Conservation (phyloP, 2,888 invertebrate species). For the Calliopum simillimum region DNA sequence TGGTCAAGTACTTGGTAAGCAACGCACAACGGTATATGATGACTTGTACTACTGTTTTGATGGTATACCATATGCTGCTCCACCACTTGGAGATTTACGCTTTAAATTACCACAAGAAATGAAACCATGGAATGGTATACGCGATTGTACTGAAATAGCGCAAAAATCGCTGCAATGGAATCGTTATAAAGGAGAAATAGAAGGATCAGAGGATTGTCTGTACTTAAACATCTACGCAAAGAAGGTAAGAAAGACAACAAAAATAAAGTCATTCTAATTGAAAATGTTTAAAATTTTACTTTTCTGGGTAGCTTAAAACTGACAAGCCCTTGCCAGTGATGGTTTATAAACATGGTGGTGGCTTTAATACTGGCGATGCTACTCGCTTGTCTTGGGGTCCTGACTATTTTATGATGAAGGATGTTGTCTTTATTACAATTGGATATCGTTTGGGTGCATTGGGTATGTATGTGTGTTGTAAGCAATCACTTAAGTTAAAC, state of each 20-base stretch:
- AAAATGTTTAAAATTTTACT: not conserved
- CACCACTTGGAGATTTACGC: constrained; percentile 61
- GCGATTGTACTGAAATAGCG: constrained; percentile 63
- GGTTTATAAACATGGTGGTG: constrained; percentile 68
- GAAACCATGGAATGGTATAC: constrained; percentile 65
- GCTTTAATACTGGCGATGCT: constrained; percentile 62
- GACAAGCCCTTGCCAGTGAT: constrained; percentile 55
- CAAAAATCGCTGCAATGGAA: constrained; percentile 58
- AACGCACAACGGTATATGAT: constrained; percentile 45
- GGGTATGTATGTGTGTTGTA: no score
- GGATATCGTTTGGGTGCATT: constrained; percentile 67
- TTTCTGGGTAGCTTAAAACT: constrained; percentile 18
- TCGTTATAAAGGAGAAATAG: constrained; percentile 52
- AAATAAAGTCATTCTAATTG: not conserved
- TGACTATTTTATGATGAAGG: constrained; percentile 64
- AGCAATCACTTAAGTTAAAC: no score
- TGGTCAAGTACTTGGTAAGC: constrained; percentile 55
- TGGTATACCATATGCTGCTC: constrained; percentile 64
- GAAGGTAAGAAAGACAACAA: constrained; percentile 44
- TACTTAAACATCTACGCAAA: constrained; percentile 68
- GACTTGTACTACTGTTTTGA: constrained; percentile 61
- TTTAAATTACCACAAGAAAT: constrained; percentile 67
- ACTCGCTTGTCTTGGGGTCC: constrained; percentile 58
- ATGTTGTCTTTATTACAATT: constrained; percentile 64
- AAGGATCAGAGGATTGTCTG: constrained; percentile 70